A percentile compares a stretch with the other conserved stretches of the same genome.
Evolutionary conservation across 2,113 vertebrate genomes (phyloP).

Genomic region (Vimba vimba): DNA sequence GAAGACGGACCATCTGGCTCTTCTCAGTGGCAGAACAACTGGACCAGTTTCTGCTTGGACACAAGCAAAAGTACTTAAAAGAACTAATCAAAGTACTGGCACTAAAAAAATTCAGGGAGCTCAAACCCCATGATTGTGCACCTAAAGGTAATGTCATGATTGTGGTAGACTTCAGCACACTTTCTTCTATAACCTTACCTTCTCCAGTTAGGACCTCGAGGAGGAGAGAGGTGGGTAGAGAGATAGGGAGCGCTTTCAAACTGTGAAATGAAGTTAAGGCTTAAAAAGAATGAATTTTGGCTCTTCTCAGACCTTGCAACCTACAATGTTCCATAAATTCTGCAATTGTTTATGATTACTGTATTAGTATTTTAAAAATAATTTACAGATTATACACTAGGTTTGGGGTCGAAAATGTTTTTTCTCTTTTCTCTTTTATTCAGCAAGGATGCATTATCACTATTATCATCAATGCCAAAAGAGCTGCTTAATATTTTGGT

Average conservation of each 20-base stretch:
- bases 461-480: no score
- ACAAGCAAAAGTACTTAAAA: not conserved
- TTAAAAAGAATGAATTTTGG: not conserved
- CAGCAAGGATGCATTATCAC: no score
- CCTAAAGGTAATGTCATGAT: not conserved
- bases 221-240: constrained; percentile 78
- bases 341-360: not conserved
- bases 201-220: constrained; percentile 78
- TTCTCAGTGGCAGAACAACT: constrained; percentile 77
- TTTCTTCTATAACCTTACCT: constrained; percentile 68
- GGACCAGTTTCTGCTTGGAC: constrained; percentile 74
- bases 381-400: not conserved
- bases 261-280: constrained; percentile 74
- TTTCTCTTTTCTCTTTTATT: not conserved
- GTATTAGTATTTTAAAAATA: not conserved
- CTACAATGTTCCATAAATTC: not conserved
- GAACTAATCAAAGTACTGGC: not conserved
- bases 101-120: not conserved
- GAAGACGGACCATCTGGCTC: constrained; percentile 77
- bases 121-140: not conserved
- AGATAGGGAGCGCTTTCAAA: constrained; percentile 82
- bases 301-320: not conserved
- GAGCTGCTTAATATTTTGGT: no score
- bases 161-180: not conserved
- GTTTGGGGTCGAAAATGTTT: not conserved